Evolutionary conservation across 2,797 vertebrate species (phyloP).

Genomic region (Notolabrus celidotus): DNA sequence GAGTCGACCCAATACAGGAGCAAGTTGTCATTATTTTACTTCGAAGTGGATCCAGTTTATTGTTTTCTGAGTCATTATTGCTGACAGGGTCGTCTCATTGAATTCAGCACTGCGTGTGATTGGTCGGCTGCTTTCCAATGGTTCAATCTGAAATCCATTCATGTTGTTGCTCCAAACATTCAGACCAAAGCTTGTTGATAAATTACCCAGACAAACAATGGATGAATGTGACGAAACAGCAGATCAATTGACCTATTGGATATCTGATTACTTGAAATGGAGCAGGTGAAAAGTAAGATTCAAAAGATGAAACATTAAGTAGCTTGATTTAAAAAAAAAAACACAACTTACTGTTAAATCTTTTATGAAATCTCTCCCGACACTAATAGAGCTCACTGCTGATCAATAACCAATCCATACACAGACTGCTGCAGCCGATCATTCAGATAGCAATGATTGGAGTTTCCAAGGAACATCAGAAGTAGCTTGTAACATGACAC

Average conservation of each 20-base stretch:
- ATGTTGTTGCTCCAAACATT: conserved; percentile 13
- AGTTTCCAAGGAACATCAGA: conserved; percentile 62
- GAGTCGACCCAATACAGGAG: conserved; percentile 33
- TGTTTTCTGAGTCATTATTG: conserved; percentile 49
- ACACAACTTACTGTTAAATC: neutral
- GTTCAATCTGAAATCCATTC: conserved; percentile 36
- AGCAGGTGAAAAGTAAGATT: conserved; percentile 4
- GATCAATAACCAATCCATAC: conserved; percentile 17
- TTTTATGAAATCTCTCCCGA: conserved; percentile 2
- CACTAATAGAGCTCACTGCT: neutral
- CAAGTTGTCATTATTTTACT: conserved; percentile 11
- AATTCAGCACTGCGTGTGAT: conserved; percentile 23
- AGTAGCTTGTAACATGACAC: conserved; percentile 77
- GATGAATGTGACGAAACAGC: conserved; percentile 22
- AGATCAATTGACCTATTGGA: conserved; percentile 34
- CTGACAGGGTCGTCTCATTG: conserved; percentile 40
- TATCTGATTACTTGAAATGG: conserved; percentile 7
- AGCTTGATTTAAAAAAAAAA: conserved; percentile 18
- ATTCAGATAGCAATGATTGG: conserved; percentile 60
- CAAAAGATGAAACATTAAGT: neutral
- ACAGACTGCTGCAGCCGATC: conserved; percentile 40
- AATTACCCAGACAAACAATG: conserved; percentile 40
- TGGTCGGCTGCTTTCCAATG: conserved; percentile 31
- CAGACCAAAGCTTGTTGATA: conserved; percentile 17
- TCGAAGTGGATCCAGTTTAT: conserved; percentile 3